phyloP scores from a whole-genome alignment of 2,113 vertebrate species.

The Charadrius vociferus region DNA sequence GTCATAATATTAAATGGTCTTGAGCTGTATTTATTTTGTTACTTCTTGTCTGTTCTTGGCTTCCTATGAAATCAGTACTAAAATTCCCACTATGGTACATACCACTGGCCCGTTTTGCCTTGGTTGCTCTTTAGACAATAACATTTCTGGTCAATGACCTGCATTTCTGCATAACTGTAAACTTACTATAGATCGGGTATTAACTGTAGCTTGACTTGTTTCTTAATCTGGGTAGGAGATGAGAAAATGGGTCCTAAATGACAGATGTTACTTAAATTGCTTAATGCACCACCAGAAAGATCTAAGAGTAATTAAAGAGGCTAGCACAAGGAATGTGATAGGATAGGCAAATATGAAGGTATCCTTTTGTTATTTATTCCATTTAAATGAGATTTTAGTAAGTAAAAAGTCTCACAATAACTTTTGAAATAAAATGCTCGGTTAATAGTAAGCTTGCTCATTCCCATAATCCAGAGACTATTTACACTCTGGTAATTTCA shows the following conservation, averaged over 20 bases:
- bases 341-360: background rate
- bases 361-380: background rate
- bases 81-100: background rate
- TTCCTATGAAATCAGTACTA: background rate
- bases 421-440: background rate
- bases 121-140: background rate
- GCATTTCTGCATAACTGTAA: background rate
- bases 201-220: background rate
- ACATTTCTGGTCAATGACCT: background rate
- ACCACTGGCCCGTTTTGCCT: background rate
- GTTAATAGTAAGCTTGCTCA: background rate
- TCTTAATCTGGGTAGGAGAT: background rate
- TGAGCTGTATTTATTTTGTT: background rate
- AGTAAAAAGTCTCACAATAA: background rate
- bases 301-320: background rate
- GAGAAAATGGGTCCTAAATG: background rate
- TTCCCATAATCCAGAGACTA: background rate
- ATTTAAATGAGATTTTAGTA: background rate
- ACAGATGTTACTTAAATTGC: background rate
- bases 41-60: background rate
- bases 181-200: background rate
- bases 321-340: background rate
- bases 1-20: background rate
- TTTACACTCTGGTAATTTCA: conserved; percentile 21
- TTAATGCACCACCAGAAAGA: background rate